Conservation (phyloP, 2,113 vertebrate species). For the Capra hircus region DNA sequence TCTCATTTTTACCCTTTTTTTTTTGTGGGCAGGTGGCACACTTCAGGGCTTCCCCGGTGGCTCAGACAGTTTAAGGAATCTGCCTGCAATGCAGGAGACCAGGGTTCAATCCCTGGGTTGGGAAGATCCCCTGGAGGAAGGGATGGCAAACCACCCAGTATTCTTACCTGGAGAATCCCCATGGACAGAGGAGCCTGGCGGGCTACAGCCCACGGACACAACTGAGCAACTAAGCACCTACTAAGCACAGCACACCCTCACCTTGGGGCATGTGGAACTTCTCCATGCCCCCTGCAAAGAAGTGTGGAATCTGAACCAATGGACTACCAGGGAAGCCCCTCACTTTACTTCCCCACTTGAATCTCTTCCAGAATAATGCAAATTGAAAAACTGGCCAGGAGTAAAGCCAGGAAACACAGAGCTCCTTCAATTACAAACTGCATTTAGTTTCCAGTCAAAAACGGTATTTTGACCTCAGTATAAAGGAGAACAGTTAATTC, state of each 20-base stretch:
- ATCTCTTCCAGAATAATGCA: neutral
- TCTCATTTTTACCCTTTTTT: neutral
- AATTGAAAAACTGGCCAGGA: neutral
- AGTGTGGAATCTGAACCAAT: neutral
- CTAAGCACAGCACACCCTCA: neutral
- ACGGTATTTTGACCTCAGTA: neutral
- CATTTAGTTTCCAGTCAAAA: neutral
- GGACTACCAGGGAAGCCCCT: neutral
- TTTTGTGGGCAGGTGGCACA: neutral
- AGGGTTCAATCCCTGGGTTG: neutral
- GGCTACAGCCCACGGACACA: neutral
- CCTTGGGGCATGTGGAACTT: neutral
- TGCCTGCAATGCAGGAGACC: neutral
- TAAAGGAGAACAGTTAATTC: neutral
- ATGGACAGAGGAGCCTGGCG: neutral
- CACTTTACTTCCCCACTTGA: neutral
- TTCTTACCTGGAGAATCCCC: neutral
- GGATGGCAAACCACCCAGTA: neutral
- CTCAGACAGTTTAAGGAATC: neutral
- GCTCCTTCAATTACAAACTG: neutral
- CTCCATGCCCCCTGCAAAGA: neutral
- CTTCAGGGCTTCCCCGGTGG: neutral
- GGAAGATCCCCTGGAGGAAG: neutral
- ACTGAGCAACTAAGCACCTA: neutral
- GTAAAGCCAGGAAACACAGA: neutral